Base-by-base conservation (phyloP, 2,113 vertebrate species). In the Abramis brama region DNA sequence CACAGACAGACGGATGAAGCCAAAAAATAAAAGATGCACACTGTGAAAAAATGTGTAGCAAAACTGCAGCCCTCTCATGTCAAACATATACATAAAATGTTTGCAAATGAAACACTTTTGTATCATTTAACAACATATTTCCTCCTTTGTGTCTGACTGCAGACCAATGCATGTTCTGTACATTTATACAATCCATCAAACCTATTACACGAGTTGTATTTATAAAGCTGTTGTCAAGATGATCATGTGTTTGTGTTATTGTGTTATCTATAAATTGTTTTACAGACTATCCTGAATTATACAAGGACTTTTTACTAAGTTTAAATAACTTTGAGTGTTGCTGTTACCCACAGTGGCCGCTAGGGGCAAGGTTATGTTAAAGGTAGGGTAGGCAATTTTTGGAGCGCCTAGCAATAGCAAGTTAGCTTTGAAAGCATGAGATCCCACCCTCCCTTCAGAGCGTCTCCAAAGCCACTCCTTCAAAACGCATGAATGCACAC, bases 161-260 rank as follows among this genome's bases (percentile, higher is more conserved):
- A 82, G 86, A 87, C 71, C 87, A 85, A 91, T 87, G 88, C 86
- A 57, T 90, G 87, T 71, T 88, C 86, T 92, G 91, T 94, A 87
- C 81, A 59, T 91, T 87, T 84, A 87, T 90, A 91, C 83, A 90
- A 89, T 93, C 87, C 62, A 86, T 89, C 84, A 82, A 83, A 71
- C 25, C 57, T 84, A 91, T 91, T 83, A 92, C 82, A 90, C 87
- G 89, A 86, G 66, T 78, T 82, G 86, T 92, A 91, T 94, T 94
- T 92, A 94, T 93, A 94, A 94, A 94, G 86, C 90, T 91, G 92
- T 87, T 66, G 83, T 81, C 66, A 15, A 81, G 43, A 66, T 64
- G 33, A 62, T 23, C 23, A 2, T 3, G 36, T 30, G 79, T 64
- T 25, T 80, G 39, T 80, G 23, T 62, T 62, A 8, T 79, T 60